These are phyloP conservation scores for Paguma larvata DNA, from an alignment of 2,797 vertebrate genomes.

Conservation along the genomic window DNA sequence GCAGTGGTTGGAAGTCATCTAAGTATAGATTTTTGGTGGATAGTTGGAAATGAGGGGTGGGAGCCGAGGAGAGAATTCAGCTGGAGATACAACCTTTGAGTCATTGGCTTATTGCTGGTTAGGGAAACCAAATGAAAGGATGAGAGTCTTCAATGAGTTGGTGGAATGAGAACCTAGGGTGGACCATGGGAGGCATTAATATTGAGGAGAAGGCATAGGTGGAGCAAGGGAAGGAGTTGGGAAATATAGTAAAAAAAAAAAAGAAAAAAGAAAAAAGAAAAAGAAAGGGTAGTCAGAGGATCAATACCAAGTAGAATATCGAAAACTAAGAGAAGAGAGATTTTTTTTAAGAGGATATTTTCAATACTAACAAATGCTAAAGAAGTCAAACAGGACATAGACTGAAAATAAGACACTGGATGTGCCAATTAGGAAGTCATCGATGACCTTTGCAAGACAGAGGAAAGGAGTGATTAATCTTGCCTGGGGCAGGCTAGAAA, in stretches of 20 bases:
- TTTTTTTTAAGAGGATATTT: neutral
- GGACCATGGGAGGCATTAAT: neutral
- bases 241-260: neutral
- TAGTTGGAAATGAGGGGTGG: neutral
- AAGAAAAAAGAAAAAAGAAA: neutral
- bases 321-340: neutral
- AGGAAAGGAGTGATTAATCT: constrained; percentile 35
- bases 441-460: constrained; percentile 45
- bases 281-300: neutral
- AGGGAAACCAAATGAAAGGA: neutral
- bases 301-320: neutral
- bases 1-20: neutral
- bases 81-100: neutral
- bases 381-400: neutral
- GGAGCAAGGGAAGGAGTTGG: neutral
- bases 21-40: neutral
- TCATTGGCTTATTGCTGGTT: neutral
- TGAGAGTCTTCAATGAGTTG: neutral
- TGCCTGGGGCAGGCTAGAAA: constrained; percentile 8
- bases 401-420: neutral
- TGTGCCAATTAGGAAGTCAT: neutral
- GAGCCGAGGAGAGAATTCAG: neutral
- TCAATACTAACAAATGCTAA: neutral
- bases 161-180: neutral
- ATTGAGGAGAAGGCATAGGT: neutral